Conservation (phyloP, 1,140 invertebrate species). For the Caenorhabditis inopinata region DNA sequence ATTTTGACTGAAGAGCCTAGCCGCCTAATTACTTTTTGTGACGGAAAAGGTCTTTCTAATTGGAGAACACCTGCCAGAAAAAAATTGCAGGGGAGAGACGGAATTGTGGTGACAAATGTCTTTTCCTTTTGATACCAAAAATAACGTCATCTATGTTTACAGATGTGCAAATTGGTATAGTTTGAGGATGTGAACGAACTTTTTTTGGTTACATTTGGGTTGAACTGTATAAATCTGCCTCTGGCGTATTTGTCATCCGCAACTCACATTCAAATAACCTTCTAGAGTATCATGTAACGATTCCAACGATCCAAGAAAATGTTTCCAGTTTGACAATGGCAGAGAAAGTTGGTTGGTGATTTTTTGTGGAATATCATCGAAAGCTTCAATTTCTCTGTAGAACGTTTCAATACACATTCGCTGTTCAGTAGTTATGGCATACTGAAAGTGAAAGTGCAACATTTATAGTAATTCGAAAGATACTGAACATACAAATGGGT, state of each 20-base stretch:
- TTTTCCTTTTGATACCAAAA: not conserved
- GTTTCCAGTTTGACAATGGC: not conserved
- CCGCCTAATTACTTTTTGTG: conserved; percentile 22
- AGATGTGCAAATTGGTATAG: not conserved
- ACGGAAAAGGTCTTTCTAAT: conserved; percentile 28
- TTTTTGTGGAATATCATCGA: conserved; percentile 23
- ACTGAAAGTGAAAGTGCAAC: not conserved
- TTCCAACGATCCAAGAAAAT: not conserved
- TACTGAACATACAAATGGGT: not conserved
- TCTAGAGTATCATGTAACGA: not conserved
- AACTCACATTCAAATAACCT: conserved; percentile 12
- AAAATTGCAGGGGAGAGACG: not conserved
- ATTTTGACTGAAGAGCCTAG: not conserved
- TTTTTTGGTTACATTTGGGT: too few relatives aligned
- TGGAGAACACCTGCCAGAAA: not conserved
- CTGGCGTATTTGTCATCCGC: too few relatives aligned
- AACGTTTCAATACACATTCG: not conserved
- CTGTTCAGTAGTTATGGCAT: not conserved
- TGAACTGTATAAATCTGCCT: too few relatives aligned
- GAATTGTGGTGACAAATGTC: not conserved
- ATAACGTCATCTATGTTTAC: conserved; percentile 3
- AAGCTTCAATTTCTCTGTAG: not conserved
- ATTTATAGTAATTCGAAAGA: not conserved
- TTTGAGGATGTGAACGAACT: not conserved
- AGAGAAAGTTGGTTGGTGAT: conserved; percentile 11